Base-by-base conservation (phyloP, 2,888 invertebrate genomes). In the Gymnocheta viridis region DNA sequence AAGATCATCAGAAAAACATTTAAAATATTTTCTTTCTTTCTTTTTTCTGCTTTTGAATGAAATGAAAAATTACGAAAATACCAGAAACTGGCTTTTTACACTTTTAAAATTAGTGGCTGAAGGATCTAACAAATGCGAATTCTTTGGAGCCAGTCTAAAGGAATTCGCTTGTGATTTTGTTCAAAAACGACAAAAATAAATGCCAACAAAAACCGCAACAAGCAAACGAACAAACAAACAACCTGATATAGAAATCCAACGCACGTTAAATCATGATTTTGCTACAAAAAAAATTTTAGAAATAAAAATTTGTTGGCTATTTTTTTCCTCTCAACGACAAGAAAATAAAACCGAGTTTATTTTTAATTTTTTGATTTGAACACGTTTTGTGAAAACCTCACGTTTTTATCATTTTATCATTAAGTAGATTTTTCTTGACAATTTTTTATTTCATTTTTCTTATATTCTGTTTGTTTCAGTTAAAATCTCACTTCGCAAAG, bases 331-430 rank as follows among this genome's bases (percentile, higher is more conserved):
- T 54, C 17, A 49, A n/a, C n/a, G n/a, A 17, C 14, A 29, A 7
- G 14, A 27, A 66, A 56, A 38, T 41, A 67, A 81, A 81, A 54
- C 9, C 27, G 10, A 78, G n/a, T n/a, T n/a, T n/a, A n/a, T n/a
- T n/a, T n/a, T n/a, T n/a, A 77, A 73, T 62, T 62, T 56, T 24
- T 62, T 69, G 62, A 78, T 47, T 73, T 58, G 32, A 82, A 54
- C 82, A 74, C 78, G 82, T 79, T 79, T 32, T 41, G 41, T 62
- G 32, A 24, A 79, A 83, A 70, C 24, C 64, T 79, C 74, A 79
- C 74, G 79, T 70, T 72, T 67, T 72, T 72, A 56, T 58, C 47
- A 41, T 51, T 58, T 66, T 66, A 56, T 49, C 22, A 58, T 73
- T 60, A 51, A 29, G 38, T 38, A 24, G 22, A 64, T 67, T 60